Conservation (phyloP, 2,113 vertebrate genomes). For the Aix galericulata region DNA sequence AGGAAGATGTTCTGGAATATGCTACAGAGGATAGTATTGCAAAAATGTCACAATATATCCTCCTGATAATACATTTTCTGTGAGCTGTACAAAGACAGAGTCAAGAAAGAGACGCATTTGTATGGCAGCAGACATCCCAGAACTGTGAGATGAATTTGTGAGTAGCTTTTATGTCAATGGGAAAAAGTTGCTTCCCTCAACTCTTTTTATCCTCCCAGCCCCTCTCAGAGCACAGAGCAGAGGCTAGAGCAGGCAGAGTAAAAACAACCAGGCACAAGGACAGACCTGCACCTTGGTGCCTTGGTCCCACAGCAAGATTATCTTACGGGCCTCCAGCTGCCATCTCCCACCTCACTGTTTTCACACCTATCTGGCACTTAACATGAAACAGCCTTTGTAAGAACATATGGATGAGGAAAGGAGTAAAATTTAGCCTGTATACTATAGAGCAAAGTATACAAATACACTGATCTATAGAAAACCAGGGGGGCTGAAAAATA, state of each 20-base stretch:
- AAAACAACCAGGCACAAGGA: not conserved
- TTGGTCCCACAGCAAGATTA: not conserved
- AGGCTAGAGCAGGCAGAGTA: not conserved
- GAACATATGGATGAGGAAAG: not conserved
- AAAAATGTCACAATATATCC: conserved; percentile 19
- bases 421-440: not conserved
- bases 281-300: not conserved
- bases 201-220: not conserved
- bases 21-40: not conserved
- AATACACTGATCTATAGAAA: not conserved
- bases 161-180: not conserved
- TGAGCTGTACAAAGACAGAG: not conserved
- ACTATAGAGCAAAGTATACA: not conserved
- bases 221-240: not conserved
- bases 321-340: not conserved
- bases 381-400: not conserved
- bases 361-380: not conserved
- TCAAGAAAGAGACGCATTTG: not conserved
- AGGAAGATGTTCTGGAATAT: not conserved
- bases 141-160: not conserved
- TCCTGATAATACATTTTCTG: conserved; percentile 29
- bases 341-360: rapidly evolving
- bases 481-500: not conserved
- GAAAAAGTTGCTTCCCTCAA: not conserved
- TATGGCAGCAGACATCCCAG: conserved; percentile 1